Evolutionary conservation across 2,888 invertebrate species (phyloP).

Genomic region (Neuroscelio doddi): DNA sequence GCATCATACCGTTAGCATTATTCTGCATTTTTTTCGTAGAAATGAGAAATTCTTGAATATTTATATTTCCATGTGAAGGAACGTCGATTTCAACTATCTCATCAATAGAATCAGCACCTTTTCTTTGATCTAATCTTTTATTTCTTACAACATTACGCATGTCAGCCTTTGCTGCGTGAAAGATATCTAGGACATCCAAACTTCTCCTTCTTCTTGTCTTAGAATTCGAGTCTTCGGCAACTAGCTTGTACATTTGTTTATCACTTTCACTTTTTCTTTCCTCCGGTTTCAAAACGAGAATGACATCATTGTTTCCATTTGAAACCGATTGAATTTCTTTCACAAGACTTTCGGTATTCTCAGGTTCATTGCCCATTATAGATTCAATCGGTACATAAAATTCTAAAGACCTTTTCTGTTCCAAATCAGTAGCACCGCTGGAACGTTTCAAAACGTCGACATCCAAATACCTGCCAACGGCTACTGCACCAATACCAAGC

Average conservation of each 20-base stretch:
- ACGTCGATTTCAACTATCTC: constrained; percentile 66
- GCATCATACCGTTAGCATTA: constrained; percentile 35
- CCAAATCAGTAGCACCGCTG: neutral
- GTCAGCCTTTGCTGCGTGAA: constrained; percentile 35
- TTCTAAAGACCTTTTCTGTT: neutral
- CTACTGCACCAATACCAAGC: constrained; percentile 85
- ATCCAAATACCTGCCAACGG: constrained; percentile 82
- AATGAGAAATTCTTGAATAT: constrained; percentile 51
- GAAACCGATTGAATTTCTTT: no score
- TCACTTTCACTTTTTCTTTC: neutral
- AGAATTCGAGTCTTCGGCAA: no score
- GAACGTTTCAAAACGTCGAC: constrained; percentile 76
- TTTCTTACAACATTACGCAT: constrained; percentile 31
- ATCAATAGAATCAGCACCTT: constrained; percentile 59
- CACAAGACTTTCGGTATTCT: no score
- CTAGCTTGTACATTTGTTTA: neutral
- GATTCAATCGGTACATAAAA: constrained; percentile 3
- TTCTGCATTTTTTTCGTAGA: constrained; percentile 20
- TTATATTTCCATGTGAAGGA: constrained; percentile 49
- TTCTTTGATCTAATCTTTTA: constrained; percentile 56
- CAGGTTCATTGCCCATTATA: neutral
- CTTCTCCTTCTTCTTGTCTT: constrained; percentile 52
- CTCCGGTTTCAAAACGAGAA: no score
- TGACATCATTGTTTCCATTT: constrained; percentile 17
- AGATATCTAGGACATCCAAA: constrained; percentile 45